Evolutionary conservation across 2,113 vertebrate species (phyloP), one percentile per base, ranked within the genome.

Genomic region (Copsychus sechellarum): DNA sequence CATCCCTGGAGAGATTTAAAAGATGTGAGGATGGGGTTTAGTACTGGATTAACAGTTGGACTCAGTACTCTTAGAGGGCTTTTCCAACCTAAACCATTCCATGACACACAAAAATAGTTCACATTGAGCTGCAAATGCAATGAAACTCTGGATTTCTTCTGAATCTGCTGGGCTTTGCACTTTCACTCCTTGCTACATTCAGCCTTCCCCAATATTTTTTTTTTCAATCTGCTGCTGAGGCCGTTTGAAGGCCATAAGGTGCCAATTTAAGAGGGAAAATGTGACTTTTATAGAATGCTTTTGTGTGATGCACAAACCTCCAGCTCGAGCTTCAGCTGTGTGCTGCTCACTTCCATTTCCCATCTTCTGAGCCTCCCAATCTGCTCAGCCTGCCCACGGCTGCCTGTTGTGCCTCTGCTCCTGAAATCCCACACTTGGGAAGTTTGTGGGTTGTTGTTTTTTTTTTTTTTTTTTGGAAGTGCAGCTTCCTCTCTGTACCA

Each of bases 401-500:
- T 78, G 87, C 34, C 67, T 73, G 12, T 10, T 34, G 54, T 5
- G 2, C 62, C 42, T 71, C 36, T n/a, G 50, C 76, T 54, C 9
- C 83, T 31, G 34, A 19, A 72, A 73, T 76, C 48, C 51, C 26
- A 13, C 15, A 0, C 28, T 31, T 31, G 47, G 21, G 28, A 91
- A 79, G 11, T 29, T 1, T 9, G 22, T 14, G 12, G 10, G 8
- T 11, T 50, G n/a, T 47, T 34, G 43, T 6, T 69, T 78, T 69
- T n/a, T 3, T n/a, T 48, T 36, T 40, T 33, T 33, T 14, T 70
- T 61, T 33, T 40, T 9, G 14, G 19, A 67, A 73, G 36, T 2
- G 80, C 1, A 67, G 24, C 14, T 96, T 96, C 69, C 92, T 90
- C 80, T n/a, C 3, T 28, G 88, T 90, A 61, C 96, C 95, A 96